A percentile compares a stretch with the other conserved stretches of the same genome.
phyloP scores from a whole-genome alignment of 1,140 invertebrate genomes.

The Lutraria rhynchaena region DNA sequence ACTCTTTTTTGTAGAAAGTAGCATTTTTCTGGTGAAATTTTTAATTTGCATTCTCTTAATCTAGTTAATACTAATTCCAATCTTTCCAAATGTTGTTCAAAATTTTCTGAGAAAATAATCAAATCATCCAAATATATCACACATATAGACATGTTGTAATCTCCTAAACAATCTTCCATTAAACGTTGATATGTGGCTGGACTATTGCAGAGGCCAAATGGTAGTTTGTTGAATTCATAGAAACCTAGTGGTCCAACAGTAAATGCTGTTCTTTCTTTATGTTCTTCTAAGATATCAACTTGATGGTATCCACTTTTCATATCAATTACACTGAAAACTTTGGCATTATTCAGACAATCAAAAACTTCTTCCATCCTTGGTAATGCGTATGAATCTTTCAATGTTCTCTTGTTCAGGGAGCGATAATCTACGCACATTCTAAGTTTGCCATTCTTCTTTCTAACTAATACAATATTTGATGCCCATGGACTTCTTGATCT shows the following conservation, averaged over 20 bases:
- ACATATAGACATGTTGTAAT: slow-evolving; percentile 20
- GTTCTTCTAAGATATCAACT: slow-evolving; percentile 66
- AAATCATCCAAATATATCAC: slow-evolving; percentile 37
- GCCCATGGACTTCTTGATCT: slow-evolving; percentile 52
- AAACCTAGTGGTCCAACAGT: slow-evolving; percentile 44
- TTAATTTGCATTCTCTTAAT: no score
- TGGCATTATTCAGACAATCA: slow-evolving; percentile 11
- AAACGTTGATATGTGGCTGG: slow-evolving; percentile 41
- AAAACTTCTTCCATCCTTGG: slow-evolving; percentile 47
- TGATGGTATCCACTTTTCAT: slow-evolving; percentile 80
- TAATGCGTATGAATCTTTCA: slow-evolving; percentile 38
- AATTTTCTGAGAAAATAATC: slow-evolving; percentile 31
- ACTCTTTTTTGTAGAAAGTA: no score
- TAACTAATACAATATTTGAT: slow-evolving; percentile 28
- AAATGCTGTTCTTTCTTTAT: slow-evolving; percentile 51
- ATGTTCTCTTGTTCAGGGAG: slow-evolving; percentile 17
- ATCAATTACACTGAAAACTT: slow-evolving; percentile 69
- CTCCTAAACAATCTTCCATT: slow-evolving; percentile 45
- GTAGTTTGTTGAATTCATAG: slow-evolving; percentile 27
- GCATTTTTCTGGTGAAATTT: no score
- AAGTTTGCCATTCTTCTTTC: slow-evolving; percentile 44
- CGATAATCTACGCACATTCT: slow-evolving; percentile 45
- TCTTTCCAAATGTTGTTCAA: slow-evolving; percentile 13
- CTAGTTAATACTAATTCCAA: slow-evolving; percentile 20
- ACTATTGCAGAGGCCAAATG: slow-evolving; percentile 28